Base-by-base conservation (phyloP, 2,888 invertebrate genomes). In the Trichopoda pennipes region DNA sequence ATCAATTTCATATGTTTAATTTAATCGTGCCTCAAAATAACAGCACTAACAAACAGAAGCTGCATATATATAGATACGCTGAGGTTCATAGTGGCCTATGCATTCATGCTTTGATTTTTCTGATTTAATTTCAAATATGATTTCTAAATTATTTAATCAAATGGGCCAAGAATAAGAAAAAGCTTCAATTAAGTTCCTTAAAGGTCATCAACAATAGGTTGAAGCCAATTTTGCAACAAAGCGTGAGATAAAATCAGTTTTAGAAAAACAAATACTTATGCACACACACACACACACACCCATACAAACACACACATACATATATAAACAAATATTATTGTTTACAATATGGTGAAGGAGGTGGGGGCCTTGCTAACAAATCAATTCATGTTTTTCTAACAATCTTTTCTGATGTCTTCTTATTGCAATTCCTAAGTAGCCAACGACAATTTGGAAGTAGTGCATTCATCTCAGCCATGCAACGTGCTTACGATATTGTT, bases 211-310 rank as follows among this genome's bases (percentile, higher is more conserved):
- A 28, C 79, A 82, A 68, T 79, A 80, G 81, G 85, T 83, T 85
- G 79, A 84, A 85, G 83, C 83, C 79, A 84, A 85, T 85, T 85
- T 85, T 64, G 81, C 83, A 84, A 85, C 77, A 76, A 78, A 84
- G 85, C 85, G 85, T 85, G 85, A 85, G 85, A 85, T 85, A 85
- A 84, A 84, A 85, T 83, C 84, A 69, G 23, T 68, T 61, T 17
- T 19, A 9, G 8, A 66, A 55, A 73, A 68, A 44, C 63, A 73
- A 81, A 77, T 68, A 80, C 61, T 32, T 28, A n/a, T 19, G 14
- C 23, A 35, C 23, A 16, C 44, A 42, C 14, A 7, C n/a, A 19
- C 28, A 17, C 17, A 35, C 17, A n/a, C 77, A 77, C 68, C 73
- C 61, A 32, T 35, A 19, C 19, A 17, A 16, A 23, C 23, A 16